Conservation (phyloP, 2,888 invertebrate genomes). For the Netelia virgata region DNA sequence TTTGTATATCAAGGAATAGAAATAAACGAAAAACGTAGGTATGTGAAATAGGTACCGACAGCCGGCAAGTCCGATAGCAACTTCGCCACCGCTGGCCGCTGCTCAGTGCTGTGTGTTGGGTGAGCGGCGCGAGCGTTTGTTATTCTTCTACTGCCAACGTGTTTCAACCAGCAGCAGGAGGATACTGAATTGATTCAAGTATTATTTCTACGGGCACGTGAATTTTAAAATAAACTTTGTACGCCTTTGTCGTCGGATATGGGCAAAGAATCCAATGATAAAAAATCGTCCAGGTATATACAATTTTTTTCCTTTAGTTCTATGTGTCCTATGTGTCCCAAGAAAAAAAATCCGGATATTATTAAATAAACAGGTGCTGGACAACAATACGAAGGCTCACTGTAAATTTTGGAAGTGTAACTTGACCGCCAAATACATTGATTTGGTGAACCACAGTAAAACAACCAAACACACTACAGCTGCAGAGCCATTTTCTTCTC, state of each 20-base stretch:
- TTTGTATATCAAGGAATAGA: no score
- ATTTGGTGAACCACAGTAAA: slow-evolving; percentile 51
- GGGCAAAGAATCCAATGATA: no score
- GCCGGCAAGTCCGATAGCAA: no score
- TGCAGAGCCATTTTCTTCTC: slow-evolving; percentile 50
- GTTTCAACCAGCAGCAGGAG: neutral
- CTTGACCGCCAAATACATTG: neutral
- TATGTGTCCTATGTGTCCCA: no score
- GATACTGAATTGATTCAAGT: no score
- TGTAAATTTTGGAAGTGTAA: slow-evolving; percentile 54
- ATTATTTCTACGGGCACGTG: no score
- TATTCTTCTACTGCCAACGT: neutral
- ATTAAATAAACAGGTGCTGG: slow-evolving; percentile 19
- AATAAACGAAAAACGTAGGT: no score
- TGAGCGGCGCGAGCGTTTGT: neutral
- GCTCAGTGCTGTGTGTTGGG: no score
- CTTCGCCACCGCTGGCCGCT: no score
- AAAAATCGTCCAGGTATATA: slow-evolving; percentile 33
- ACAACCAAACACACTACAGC: slow-evolving; percentile 56
- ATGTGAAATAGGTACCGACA: no score
- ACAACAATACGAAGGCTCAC: slow-evolving; percentile 40
- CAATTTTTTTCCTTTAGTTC: neutral
- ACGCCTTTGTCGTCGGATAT: neutral
- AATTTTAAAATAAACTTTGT: no score
- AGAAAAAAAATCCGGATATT: neutral